A percentile compares a stretch with the other conserved stretches of the same genome.
These are phyloP conservation scores for Spea multiplicata DNA, from an alignment of 2,113 vertebrate species.

Conservation along the genomic window DNA sequence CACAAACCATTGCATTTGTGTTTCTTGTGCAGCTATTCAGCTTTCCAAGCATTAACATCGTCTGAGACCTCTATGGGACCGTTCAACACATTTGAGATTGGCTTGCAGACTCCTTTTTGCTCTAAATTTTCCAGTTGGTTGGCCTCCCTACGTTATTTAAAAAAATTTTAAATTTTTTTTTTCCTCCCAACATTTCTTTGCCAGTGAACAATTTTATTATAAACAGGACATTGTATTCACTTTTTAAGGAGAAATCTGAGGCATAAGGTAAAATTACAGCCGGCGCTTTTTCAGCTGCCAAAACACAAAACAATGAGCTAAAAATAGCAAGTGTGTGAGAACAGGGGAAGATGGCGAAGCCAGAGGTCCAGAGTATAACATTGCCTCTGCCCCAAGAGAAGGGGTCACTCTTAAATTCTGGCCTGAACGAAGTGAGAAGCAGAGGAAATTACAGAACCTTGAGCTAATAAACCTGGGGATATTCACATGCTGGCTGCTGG, in stretches of 20 bases:
- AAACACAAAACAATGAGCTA: slow-evolving; percentile 78
- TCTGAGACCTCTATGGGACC: slow-evolving; percentile 71
- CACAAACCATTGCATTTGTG: too few relatives aligned
- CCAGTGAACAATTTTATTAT: slow-evolving; percentile 79
- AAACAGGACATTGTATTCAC: slow-evolving; percentile 80
- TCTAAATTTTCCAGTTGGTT: slow-evolving; percentile 78
- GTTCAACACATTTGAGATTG: slow-evolving; percentile 75
- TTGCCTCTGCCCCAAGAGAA: slow-evolving; percentile 8
- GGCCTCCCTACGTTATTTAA: slow-evolving; percentile 53
- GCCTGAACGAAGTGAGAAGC: slow-evolving; percentile 24
- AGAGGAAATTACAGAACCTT: slow-evolving; percentile 40
- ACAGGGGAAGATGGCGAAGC: slow-evolving; percentile 31
- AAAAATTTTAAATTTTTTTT: slow-evolving; percentile 48
- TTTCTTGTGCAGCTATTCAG: not conserved
- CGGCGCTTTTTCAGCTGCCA: slow-evolving; percentile 71
- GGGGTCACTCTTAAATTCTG: slow-evolving; percentile 25
- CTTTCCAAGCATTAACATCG: slow-evolving; percentile 44
- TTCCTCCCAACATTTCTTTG: slow-evolving; percentile 69
- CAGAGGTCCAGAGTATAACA: slow-evolving; percentile 16
- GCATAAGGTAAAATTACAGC: slow-evolving; percentile 76
- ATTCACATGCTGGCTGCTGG: slow-evolving; percentile 28
- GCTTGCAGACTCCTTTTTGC: slow-evolving; percentile 73
- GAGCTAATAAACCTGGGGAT: slow-evolving; percentile 39
- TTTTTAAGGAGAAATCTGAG: slow-evolving; percentile 78
- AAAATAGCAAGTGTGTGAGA: slow-evolving; percentile 69